Conservation (phyloP, 2,797 vertebrate species). For the Furcifer pardalis region DNA sequence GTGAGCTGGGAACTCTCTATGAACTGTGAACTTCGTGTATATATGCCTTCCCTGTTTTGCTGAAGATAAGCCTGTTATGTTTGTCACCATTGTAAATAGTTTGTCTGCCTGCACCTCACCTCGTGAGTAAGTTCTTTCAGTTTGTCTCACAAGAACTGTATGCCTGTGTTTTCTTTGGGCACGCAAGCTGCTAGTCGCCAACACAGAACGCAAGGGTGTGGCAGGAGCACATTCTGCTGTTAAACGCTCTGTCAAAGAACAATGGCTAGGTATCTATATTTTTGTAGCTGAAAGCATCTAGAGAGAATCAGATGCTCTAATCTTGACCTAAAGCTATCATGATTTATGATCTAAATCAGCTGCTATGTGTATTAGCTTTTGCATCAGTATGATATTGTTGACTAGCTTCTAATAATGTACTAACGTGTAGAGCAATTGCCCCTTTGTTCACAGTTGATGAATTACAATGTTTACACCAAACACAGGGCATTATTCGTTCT, state of each 20-base stretch:
- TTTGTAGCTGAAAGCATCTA: not conserved
- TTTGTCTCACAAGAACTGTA: too few species aligned
- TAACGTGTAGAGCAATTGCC: not conserved
- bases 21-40: too few species aligned
- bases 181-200: too few species aligned
- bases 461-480: not conserved
- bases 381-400: not conserved
- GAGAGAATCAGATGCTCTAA: not conserved
- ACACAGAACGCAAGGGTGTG: too few species aligned
- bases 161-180: too few species aligned
- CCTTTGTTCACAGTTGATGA: constrained; percentile 4
- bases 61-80: too few species aligned
- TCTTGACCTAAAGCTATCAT: not conserved
- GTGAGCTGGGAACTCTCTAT: too few species aligned
- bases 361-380: constrained; percentile 3
- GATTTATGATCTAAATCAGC: not conserved
- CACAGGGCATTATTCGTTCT: not conserved
- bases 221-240: too few species aligned
- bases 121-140: too few species aligned
- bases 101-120: too few species aligned
- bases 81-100: too few species aligned
- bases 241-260: not conserved
- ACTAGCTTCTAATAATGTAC: not conserved
- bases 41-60: too few species aligned
- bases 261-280: not conserved